A percentile compares a stretch with the other conserved stretches of the same genome.
phyloP scores from a whole-genome alignment of 2,113 vertebrate genomes.

The Oxygymnocypris stewartii region DNA sequence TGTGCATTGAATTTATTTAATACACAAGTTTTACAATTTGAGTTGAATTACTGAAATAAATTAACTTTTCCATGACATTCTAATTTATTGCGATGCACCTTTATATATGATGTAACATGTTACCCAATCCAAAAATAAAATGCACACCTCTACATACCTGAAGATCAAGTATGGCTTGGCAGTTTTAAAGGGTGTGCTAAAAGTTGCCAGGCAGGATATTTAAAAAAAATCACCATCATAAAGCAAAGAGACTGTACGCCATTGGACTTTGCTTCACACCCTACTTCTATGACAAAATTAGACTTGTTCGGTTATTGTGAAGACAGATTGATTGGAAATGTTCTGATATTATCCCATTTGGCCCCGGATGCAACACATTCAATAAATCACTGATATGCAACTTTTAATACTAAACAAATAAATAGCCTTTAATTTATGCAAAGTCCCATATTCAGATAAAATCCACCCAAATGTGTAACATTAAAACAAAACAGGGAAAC shows the following conservation, averaged over 20 bases:
- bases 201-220: background rate
- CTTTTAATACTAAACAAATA: background rate
- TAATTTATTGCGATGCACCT: too few relatives aligned
- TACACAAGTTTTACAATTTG: too few relatives aligned
- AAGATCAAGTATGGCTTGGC: conserved; percentile 1
- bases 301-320: background rate
- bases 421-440: background rate
- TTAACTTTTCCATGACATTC: too few relatives aligned
- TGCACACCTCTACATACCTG: conserved; percentile 27
- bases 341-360: background rate
- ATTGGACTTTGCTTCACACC: background rate
- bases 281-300: background rate
- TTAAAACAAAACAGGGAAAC: background rate
- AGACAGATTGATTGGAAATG: background rate
- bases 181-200: conserved; percentile 30
- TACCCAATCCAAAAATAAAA: background rate
- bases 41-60: too few relatives aligned
- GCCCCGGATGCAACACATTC: background rate
- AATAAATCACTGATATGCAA: background rate
- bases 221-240: background rate
- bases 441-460: background rate
- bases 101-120: background rate
- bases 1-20: too few relatives aligned
- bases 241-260: background rate
- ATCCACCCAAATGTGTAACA: background rate